phyloP scores from a whole-genome alignment of 1,140 invertebrate genomes.

The Hypothenemus hampei region DNA sequence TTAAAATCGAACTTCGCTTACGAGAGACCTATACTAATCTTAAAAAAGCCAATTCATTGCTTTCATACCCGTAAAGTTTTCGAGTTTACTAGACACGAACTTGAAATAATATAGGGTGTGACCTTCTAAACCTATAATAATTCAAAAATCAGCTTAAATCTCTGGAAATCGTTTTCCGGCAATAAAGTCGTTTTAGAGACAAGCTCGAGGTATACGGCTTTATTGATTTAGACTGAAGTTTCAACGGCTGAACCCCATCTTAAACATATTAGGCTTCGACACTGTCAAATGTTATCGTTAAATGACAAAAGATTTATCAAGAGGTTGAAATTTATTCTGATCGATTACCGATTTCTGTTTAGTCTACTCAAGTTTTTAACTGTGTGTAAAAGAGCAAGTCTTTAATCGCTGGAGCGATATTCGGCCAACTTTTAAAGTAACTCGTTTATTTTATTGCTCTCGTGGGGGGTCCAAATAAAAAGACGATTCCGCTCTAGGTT shows the following conservation, averaged over 20 bases:
- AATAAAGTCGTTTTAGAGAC: conserved; percentile 16
- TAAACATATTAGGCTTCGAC: conserved; percentile 19
- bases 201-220: conserved; percentile 15
- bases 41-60: too few relatives aligned
- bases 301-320: neutral
- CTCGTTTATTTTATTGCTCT: conserved; percentile 29
- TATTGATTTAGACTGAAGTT: conserved; percentile 26
- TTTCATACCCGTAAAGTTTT: too few relatives aligned
- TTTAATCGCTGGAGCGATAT: conserved; percentile 25
- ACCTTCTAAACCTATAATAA: conserved; percentile 7
- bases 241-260: conserved; percentile 10
- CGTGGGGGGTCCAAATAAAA: conserved; percentile 25
- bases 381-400: conserved; percentile 5
- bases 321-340: neutral
- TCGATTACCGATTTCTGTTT: neutral
- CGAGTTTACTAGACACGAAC: too few relatives aligned
- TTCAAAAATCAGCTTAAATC: conserved; percentile 18
- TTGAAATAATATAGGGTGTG: neutral
- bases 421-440: conserved; percentile 25
- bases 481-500: conserved; percentile 26
- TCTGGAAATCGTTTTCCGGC: conserved; percentile 5
- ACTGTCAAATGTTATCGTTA: conserved; percentile 1
- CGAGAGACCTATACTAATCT: too few relatives aligned
- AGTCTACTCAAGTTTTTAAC: neutral
- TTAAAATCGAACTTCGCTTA: too few relatives aligned